phyloP scores from a whole-genome alignment of 2,888 invertebrate genomes.

The Psylliodes chrysocephalus region DNA sequence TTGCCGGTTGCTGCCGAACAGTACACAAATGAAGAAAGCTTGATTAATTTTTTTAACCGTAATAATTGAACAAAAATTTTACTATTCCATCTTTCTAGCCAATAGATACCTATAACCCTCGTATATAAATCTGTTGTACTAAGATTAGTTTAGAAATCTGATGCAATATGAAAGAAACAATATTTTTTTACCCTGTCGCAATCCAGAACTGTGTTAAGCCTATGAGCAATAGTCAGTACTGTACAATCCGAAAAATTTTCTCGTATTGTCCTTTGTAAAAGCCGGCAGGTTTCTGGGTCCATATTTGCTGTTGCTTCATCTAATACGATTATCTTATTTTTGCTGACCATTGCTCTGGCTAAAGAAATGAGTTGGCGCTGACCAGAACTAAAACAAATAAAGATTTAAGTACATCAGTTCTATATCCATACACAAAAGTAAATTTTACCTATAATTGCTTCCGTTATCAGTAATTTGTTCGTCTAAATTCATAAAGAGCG shows the following conservation, averaged over 20 bases:
- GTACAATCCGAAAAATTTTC: constrained; percentile 80
- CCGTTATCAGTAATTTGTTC: constrained; percentile 79
- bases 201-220: constrained; percentile 86
- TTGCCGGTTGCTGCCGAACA: too few relatives aligned
- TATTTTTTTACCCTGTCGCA: constrained; percentile 77
- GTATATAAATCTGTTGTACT: too few relatives aligned
- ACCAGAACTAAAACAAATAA: constrained; percentile 58
- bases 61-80: too few relatives aligned
- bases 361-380: constrained; percentile 77
- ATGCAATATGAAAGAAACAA: too few relatives aligned
- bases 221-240: constrained; percentile 85
- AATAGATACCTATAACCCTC: too few relatives aligned
- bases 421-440: too few relatives aligned
- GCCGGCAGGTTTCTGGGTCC: constrained; percentile 78
- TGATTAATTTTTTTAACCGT: too few relatives aligned
- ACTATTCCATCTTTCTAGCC: too few relatives aligned
- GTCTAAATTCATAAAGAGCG: constrained; percentile 69
- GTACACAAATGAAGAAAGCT: too few relatives aligned
- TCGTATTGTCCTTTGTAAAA: constrained; percentile 81
- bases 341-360: constrained; percentile 71
- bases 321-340: constrained; percentile 57
- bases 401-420: too few relatives aligned
- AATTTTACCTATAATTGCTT: constrained; percentile 41
- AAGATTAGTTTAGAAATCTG: too few relatives aligned
- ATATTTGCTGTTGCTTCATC: constrained; percentile 87